phyloP scores from a whole-genome alignment of 2,113 vertebrate genomes.

The Paracanthobrama guichenoti region DNA sequence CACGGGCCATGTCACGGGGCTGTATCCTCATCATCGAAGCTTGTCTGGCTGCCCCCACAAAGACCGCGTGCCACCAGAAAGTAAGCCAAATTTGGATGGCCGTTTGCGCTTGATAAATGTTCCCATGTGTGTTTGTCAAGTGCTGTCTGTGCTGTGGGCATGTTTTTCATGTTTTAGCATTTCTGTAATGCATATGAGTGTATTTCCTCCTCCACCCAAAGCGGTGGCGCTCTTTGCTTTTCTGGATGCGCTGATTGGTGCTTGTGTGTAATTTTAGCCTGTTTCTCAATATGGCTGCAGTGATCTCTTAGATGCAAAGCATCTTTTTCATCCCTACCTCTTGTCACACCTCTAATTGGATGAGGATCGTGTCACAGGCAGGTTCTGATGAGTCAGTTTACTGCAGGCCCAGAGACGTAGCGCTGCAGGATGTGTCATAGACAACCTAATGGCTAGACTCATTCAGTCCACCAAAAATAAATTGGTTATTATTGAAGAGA shows the following conservation, averaged over 20 bases:
- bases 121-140: neutral
- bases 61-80: slow-evolving; percentile 98
- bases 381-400: slow-evolving; percentile 32
- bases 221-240: neutral
- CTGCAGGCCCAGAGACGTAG: slow-evolving; percentile 24
- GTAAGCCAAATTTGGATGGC: slow-evolving; percentile 77
- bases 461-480: slow-evolving; percentile 29
- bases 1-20: slow-evolving; percentile 96
- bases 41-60: slow-evolving; percentile 99
- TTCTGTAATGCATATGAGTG: neutral
- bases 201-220: neutral
- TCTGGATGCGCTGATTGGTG: slow-evolving; percentile 7
- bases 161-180: slow-evolving; percentile 4
- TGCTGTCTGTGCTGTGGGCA: slow-evolving; percentile 19
- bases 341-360: slow-evolving; percentile 38
- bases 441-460: slow-evolving; percentile 20
- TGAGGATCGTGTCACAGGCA: slow-evolving; percentile 31
- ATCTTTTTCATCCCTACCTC: slow-evolving; percentile 29
- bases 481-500: neutral
- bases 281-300: slow-evolving; percentile 18
- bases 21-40: slow-evolving; percentile 99
- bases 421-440: slow-evolving; percentile 21
- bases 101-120: neutral
- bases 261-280: neutral
- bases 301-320: slow-evolving; percentile 41